phyloP scores from a whole-genome alignment of 23 tunicate species.

The Oikopleura dioica region DNA sequence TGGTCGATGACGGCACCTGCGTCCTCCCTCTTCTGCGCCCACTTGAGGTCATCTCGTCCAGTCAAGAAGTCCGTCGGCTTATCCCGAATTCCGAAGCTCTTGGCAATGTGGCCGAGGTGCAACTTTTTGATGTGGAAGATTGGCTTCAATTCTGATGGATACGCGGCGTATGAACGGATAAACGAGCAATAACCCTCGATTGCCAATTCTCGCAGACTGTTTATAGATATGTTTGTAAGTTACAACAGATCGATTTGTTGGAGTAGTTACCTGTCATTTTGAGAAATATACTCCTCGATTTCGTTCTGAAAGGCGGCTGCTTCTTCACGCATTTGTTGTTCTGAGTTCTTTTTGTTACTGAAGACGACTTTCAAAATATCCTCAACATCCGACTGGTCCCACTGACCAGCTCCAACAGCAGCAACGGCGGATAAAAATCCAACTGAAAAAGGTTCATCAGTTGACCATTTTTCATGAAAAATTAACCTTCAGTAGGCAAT shows the following conservation, averaged over 20 bases:
- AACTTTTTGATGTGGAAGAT: constrained; percentile 70
- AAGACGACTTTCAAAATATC: constrained; percentile 28
- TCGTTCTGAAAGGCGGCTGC: constrained; percentile 34
- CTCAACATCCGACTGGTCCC: constrained; percentile 21
- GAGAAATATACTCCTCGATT: constrained; percentile 25
- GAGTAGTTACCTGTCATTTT: neutral
- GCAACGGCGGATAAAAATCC: constrained; percentile 14
- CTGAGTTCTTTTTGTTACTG: constrained; percentile 25
- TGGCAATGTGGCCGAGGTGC: constrained; percentile 95
- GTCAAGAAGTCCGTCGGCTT: neutral
- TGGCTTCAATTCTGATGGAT: constrained; percentile 42
- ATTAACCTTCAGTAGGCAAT: constrained; percentile 49
- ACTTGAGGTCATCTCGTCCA: neutral
- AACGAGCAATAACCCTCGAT: constrained; percentile 40
- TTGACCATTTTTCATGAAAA: constrained; percentile 7
- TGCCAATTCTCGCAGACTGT: constrained; percentile 22
- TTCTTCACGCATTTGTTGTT: constrained; percentile 22
- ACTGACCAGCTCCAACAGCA: constrained; percentile 12
- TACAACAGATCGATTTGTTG: neutral
- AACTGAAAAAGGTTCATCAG: neutral
- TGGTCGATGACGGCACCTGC: neutral
- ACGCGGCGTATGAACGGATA: constrained; percentile 70
- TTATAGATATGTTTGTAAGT: neutral
- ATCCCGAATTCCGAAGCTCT: constrained; percentile 32
- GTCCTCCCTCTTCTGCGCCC: constrained; percentile 1